These are phyloP conservation scores for Otolemur garnettii DNA, from an alignment of 2,113 vertebrate species.

Conservation along the genomic window DNA sequence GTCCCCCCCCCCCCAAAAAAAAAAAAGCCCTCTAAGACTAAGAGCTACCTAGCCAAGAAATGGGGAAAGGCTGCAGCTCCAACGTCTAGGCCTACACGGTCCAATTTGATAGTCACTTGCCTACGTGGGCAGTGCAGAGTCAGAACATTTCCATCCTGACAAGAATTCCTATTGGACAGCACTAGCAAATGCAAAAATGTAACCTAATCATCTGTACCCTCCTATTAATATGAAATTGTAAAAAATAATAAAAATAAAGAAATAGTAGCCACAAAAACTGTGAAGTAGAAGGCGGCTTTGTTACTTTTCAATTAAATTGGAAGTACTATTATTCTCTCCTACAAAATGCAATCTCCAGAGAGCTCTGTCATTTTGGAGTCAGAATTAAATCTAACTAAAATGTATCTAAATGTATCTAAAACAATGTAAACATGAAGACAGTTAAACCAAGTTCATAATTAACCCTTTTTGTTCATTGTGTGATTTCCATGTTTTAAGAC, in stretches of 20 bases:
- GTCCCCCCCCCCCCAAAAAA: too few relatives aligned
- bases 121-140: not conserved
- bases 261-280: not conserved
- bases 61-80: not conserved
- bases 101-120: not conserved
- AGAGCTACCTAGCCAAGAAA: not conserved
- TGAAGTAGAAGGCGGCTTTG: not conserved
- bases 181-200: not conserved
- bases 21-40: not conserved
- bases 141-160: not conserved
- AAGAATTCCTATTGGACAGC: not conserved
- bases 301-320: constrained; percentile 11
- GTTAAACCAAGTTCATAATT: not conserved
- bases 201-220: too few relatives aligned
- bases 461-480: not conserved
- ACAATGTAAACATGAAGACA: not conserved
- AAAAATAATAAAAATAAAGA: too few relatives aligned
- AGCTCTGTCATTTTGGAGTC: constrained; percentile 19
- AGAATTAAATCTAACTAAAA: not conserved
- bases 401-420: not conserved
- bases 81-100: not conserved
- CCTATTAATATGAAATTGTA: too few relatives aligned
- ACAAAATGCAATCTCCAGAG: constrained; percentile 4
- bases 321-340: not conserved
- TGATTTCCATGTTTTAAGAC: constrained; percentile 21